phyloP scores from a whole-genome alignment of 2,888 invertebrate genomes.

The Pomacea canaliculata region DNA sequence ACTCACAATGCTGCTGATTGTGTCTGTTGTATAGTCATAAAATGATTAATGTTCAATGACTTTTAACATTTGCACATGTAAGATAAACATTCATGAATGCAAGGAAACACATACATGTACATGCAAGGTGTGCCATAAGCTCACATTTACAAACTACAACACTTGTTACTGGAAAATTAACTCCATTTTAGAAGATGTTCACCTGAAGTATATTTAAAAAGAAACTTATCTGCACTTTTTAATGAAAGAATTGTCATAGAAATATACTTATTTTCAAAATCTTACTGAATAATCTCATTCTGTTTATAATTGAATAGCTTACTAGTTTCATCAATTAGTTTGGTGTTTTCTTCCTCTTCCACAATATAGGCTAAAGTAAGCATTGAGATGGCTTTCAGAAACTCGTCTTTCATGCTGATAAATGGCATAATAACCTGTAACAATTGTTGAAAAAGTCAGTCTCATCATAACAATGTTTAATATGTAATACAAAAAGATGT shows the following conservation, averaged over 20 bases:
- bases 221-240: too few species aligned
- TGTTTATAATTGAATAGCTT: background rate
- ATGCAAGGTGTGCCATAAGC: too few species aligned
- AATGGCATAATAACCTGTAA: constrained; percentile 57
- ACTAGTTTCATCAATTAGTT: constrained; percentile 61
- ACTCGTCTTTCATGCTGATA: constrained; percentile 58
- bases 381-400: constrained; percentile 60
- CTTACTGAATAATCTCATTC: too few species aligned
- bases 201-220: too few species aligned
- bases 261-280: too few species aligned
- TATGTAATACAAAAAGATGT: too few species aligned
- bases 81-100: background rate
- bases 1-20: constrained; percentile 50
- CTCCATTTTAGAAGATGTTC: too few species aligned
- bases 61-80: background rate
- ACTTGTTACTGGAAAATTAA: too few species aligned
- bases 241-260: too few species aligned
- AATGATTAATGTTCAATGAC: background rate
- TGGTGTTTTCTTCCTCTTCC: constrained; percentile 57
- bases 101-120: background rate
- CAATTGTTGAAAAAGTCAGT: background rate
- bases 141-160: too few species aligned
- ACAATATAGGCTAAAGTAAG: constrained; percentile 59
- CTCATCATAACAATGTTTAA: too few species aligned
- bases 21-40: constrained; percentile 37